phyloP scores from a whole-genome alignment of 2,113 vertebrate species.

The Cacatua alba region DNA sequence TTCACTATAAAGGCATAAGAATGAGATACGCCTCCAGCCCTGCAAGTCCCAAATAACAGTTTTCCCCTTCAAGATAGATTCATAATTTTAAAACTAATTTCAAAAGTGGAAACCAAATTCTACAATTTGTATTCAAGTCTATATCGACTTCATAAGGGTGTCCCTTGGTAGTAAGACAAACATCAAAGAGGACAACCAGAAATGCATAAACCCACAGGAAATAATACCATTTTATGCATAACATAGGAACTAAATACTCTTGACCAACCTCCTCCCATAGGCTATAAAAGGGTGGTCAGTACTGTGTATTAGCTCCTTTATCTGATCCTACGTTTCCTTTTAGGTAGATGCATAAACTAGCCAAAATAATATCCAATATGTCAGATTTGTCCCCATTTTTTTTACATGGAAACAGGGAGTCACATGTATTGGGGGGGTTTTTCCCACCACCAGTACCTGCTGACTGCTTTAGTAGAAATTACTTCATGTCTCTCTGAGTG shows the following conservation, averaged over 20 bases:
- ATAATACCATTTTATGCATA: background rate
- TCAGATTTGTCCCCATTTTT: background rate
- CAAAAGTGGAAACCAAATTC: background rate
- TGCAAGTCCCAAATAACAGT: background rate
- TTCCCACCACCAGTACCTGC: background rate
- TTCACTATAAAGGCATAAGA: background rate
- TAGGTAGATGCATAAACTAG: background rate
- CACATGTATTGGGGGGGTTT: background rate
- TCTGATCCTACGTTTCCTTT: fast-evolving
- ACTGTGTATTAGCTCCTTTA: background rate
- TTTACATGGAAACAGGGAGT: background rate
- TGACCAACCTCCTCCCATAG: background rate
- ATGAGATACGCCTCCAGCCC: background rate
- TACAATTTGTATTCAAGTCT: background rate
- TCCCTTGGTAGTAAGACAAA: background rate
- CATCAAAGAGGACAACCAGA: background rate
- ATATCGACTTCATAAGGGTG: background rate
- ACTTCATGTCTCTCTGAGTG: background rate
- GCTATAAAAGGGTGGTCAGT: background rate
- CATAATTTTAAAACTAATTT: background rate
- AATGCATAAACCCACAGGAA: background rate
- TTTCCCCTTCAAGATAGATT: background rate
- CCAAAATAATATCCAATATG: background rate
- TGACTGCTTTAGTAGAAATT: background rate
- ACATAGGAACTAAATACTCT: background rate